Evolutionary conservation across 2,888 invertebrate species (phyloP), one percentile per base, ranked within the genome.

Genomic region (Epinotia ramella): DNA sequence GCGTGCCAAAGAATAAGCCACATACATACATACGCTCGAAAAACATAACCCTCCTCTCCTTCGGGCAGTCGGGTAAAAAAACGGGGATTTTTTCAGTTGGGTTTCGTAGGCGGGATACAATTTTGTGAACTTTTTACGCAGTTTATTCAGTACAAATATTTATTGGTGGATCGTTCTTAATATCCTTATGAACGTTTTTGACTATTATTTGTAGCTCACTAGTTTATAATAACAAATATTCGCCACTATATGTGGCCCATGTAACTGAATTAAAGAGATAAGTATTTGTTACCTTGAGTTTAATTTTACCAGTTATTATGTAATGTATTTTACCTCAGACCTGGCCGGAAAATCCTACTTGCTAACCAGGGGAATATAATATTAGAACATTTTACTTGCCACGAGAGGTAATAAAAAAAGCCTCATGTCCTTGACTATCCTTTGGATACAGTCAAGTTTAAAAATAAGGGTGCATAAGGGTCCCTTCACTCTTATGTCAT

Each of bases 181-280:
- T 49, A 13, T 86, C 88, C 87, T 85, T 89, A 88, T 84, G 85
- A 86, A 83, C 83, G 80, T 82, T 83, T 84, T 81, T 81, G 86
- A 84, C 84, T 82, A 84, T 83, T 79, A 81, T 83, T 85, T 82
- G 84, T 84, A 83, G 79, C 79, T 76, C 84, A 86, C 83, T 33
- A 86, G 82, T 86, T 88, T 89, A 88, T 86, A 84, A 46, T 80
- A 82, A 84, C 80, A 82, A 83, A 85, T 86, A 88, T 89, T 87
- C 87, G 87, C 86, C 86, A 86, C 88, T 91, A 88, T 90, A 87
- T 88, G 87, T 89, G 87, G 87, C 84, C 82, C 81, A 84, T 90
- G 88, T 89, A 92, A 65, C 65, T 65, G 46, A 46, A 65, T 84
- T 92, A 92, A 92, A 93, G 86, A 88, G 88, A 90, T 91, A 89